Evolutionary conservation across 2,888 invertebrate species (phyloP).

Genomic region (Nemapogon koenigi): DNA sequence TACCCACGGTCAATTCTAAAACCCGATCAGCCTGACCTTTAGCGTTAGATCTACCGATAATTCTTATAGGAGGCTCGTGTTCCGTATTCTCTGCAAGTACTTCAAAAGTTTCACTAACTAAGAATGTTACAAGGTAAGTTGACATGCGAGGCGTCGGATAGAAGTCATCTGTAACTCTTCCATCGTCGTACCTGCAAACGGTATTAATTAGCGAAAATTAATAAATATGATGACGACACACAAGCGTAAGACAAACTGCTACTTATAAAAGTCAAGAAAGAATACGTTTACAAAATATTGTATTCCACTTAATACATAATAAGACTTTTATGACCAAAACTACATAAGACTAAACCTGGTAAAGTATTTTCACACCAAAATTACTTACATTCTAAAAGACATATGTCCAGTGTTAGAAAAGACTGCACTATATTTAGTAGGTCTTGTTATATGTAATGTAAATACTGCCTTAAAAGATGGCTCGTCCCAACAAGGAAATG

Average conservation of each 20-base stretch:
- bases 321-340: too few relatives aligned
- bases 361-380: background rate
- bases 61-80: constrained; percentile 39
- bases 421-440: constrained; percentile 44
- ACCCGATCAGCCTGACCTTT: constrained; percentile 34
- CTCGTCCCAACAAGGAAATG: constrained; percentile 90
- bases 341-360: constrained; percentile 1
- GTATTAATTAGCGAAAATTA: too few relatives aligned
- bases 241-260: too few relatives aligned
- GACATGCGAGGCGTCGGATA: constrained; percentile 73
- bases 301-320: background rate
- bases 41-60: constrained; percentile 50
- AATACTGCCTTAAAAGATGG: constrained; percentile 82
- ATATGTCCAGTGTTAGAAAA: constrained; percentile 67
- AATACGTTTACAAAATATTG: background rate
- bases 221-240: too few relatives aligned
- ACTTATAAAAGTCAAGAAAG: too few relatives aligned
- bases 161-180: constrained; percentile 40
- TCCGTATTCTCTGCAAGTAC: constrained; percentile 40
- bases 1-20: constrained; percentile 35
- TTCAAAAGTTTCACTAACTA: constrained; percentile 64
- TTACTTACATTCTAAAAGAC: constrained; percentile 24
- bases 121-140: constrained; percentile 84
- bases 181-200: too few relatives aligned
- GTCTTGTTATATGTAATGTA: constrained; percentile 68